Base-by-base conservation (phyloP, 2,888 invertebrate genomes). In the Aelia acuminata region DNA sequence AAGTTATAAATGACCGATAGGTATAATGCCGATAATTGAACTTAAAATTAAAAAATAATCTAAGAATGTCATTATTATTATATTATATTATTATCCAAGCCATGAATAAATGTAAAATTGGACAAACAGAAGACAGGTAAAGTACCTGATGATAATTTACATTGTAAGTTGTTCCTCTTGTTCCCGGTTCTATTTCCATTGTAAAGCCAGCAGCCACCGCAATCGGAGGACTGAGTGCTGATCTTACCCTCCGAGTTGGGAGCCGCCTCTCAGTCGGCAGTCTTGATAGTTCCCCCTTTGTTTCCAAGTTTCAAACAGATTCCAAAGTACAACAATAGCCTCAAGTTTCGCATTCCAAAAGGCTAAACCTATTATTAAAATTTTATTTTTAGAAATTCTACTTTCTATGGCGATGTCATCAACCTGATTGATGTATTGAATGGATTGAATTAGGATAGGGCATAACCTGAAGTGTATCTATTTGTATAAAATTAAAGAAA, bases 211-310 rank as follows among this genome's bases (percentile, higher is more conserved):
- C 26, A 31, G 10, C 63, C 18, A 5, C 18, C 13, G 18, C 5
- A 8, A 20, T 20, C 31, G 63, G 20, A 20, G 20, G 63, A 70
- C 26, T 31, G 63, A 20, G 20, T 31, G 35, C 26, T 31, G 63
- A 70, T 70, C 63, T 70, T 31, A 1, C 31, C 20, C 1, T 18
- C 15, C 7, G 63, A 70, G 63, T 70, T 70, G 15, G 31, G 20
- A 13, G 31, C 31, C 18, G 31, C 18, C 31, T 70, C 63, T 35
- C 63, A 70, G 63, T 57, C 20, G 31, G 31, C 63, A 70, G 63
- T 70, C 63, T 70, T 70, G 63, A 31, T 70, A 70, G 63, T 70
- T 70, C 11, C 31, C n/a, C 31, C 63, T 70, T 70, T 70, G 63
- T 70, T 70, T 70, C 31, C 0, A 70, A 70, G 31, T 70, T 70